Percentiles rank a stretch among this genome's conserved stretches.
These are phyloP conservation scores for Orthosia gracilis DNA, from an alignment of 2,888 invertebrate species.

Conservation along the genomic window DNA sequence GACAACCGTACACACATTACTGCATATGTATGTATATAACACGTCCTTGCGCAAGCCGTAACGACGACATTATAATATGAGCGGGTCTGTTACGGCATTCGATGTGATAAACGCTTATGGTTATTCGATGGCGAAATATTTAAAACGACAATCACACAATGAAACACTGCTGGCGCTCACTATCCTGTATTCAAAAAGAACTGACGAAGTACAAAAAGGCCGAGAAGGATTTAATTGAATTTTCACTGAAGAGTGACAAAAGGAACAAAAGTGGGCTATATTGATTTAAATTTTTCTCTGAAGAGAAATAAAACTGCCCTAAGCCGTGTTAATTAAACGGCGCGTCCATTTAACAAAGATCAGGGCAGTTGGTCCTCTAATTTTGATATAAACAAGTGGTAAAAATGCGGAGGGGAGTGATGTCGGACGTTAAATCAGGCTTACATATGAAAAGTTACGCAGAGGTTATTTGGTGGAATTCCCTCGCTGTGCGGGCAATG, in stretches of 20 bases:
- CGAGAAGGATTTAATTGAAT: conserved; percentile 62
- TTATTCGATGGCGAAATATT: conserved; percentile 57
- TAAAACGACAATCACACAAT: conserved; percentile 39
- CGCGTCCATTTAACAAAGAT: conserved; percentile 53
- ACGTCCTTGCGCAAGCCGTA: conserved; percentile 69
- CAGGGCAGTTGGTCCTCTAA: conserved; percentile 41
- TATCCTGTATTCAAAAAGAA: conserved; percentile 46
- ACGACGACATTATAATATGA: conserved; percentile 75
- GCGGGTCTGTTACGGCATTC: conserved; percentile 70
- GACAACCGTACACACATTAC: conserved; percentile 75
- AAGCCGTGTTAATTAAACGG: conserved; percentile 60
- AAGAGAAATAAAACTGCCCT: conserved; percentile 55
- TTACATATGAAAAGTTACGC: conserved; percentile 84
- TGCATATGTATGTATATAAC: conserved; percentile 76
- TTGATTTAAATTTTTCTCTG: conserved; percentile 63
- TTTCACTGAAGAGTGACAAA: conserved; percentile 59
- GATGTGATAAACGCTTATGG: conserved; percentile 73
- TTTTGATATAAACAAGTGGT: conserved; percentile 69
- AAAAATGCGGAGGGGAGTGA: conserved; percentile 72
- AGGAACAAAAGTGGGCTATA: conserved; percentile 50
- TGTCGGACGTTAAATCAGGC: conserved; percentile 79
- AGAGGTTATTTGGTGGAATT: conserved; percentile 83
- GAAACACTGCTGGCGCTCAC: conserved; percentile 27
- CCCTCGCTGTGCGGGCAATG: conserved; percentile 78
- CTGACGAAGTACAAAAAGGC: conserved; percentile 46